Conservation (phyloP, 2,113 vertebrate genomes). For the Lutjanus erythropterus region DNA sequence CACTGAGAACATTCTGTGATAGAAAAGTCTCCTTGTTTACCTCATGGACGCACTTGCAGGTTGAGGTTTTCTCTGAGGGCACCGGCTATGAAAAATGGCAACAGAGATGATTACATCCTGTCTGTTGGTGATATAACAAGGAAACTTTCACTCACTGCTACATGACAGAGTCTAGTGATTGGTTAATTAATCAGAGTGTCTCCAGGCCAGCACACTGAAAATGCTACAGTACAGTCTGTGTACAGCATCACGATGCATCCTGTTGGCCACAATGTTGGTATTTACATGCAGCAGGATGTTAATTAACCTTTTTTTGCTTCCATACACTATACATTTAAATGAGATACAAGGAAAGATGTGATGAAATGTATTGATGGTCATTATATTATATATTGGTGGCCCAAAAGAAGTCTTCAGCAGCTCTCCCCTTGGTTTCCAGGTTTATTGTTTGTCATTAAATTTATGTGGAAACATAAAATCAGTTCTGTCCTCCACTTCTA, state of each 20-base stretch:
- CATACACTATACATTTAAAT: neutral
- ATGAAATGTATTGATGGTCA: conserved; percentile 1
- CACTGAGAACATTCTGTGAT: neutral
- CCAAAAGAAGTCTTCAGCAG: neutral
- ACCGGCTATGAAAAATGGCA: conserved; percentile 10
- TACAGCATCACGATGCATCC: neutral
- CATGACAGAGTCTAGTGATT: conserved; percentile 17
- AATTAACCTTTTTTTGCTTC: neutral
- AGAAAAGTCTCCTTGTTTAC: neutral
- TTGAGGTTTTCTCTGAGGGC: neutral
- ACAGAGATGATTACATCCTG: conserved; percentile 1
- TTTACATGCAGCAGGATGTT: conserved; percentile 7
- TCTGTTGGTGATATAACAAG: conserved; percentile 18
- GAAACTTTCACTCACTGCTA: conserved; percentile 2
- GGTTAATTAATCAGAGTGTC: conserved; percentile 33
- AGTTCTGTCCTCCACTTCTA: neutral
- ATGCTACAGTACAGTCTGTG: neutral
- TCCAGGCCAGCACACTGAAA: conserved; percentile 6
- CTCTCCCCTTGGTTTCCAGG: neutral
- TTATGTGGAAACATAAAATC: neutral
- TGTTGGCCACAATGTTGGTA: neutral
- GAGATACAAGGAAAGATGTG: neutral
- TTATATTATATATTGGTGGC: neutral
- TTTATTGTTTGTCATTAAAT: conserved; percentile 9
- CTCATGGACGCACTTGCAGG: neutral